Percentiles rank a stretch among this genome's conserved stretches.
These are phyloP conservation scores for Atlantisia rogersi DNA, from an alignment of 2,113 vertebrate species.

Conservation along the genomic window DNA sequence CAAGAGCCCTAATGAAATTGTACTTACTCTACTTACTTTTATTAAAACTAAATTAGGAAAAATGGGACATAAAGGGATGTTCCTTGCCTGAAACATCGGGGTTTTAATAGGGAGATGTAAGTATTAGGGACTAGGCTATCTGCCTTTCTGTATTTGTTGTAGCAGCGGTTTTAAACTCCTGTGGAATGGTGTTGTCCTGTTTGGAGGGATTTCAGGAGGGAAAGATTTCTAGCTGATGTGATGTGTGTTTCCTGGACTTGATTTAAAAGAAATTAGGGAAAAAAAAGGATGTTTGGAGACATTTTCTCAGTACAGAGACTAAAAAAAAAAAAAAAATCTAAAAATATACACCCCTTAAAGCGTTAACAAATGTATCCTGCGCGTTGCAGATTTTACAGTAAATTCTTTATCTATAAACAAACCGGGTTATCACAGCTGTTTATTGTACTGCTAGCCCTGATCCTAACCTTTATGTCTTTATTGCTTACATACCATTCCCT, in stretches of 20 bases:
- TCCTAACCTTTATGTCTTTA: slow-evolving; percentile 82
- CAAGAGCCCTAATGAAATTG: slow-evolving; percentile 43
- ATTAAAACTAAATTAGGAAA: slow-evolving; percentile 67
- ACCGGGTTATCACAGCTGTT: slow-evolving; percentile 82
- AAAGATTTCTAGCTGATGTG: slow-evolving; percentile 26
- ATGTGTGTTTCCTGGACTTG: slow-evolving; percentile 5
- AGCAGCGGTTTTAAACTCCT: not conserved
- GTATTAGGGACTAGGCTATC: not conserved
- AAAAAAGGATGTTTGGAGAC: not conserved
- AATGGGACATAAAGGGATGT: slow-evolving; percentile 27
- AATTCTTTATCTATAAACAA: slow-evolving; percentile 84
- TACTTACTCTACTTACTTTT: slow-evolving; percentile 27
- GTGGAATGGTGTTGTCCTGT: not conserved
- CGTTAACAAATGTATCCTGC: slow-evolving; percentile 66
- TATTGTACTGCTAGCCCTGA: slow-evolving; percentile 77
- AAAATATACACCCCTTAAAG: slow-evolving; percentile 48
- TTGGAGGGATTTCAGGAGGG: not conserved
- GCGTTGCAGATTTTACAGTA: slow-evolving; percentile 70
- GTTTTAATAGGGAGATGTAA: slow-evolving; percentile 8
- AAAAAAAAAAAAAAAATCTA: slow-evolving; percentile 1
- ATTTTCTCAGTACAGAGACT: not conserved
- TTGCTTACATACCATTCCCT: slow-evolving; percentile 82
- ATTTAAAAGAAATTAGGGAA: not conserved
- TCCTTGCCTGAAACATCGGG: slow-evolving; percentile 29
- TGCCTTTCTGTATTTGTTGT: slow-evolving; percentile 22